These are phyloP conservation scores for Alethe castanea DNA, from an alignment of 2,113 vertebrate species.

Conservation along the genomic window DNA sequence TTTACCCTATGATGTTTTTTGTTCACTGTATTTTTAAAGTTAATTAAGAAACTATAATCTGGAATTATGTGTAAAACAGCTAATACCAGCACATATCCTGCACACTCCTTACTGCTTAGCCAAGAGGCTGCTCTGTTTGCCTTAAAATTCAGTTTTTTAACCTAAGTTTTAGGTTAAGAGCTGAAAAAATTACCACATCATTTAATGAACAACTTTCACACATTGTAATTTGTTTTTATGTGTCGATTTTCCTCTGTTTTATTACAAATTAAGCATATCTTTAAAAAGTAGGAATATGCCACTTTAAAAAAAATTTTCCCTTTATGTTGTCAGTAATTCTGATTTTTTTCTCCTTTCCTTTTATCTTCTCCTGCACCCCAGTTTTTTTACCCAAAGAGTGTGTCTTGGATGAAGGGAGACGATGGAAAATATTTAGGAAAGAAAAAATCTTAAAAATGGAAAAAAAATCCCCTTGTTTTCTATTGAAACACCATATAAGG, in stretches of 20 bases:
- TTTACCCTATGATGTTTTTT: background rate
- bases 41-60: background rate
- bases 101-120: background rate
- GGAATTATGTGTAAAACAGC: background rate
- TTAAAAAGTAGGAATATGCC: background rate
- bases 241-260: background rate
- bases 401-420: background rate
- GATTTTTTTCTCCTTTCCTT: background rate
- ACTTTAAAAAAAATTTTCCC: fast-evolving
- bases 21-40: background rate
- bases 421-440: background rate
- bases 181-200: background rate
- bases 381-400: background rate
- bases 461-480: fast-evolving
- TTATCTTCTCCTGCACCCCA: background rate
- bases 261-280: background rate
- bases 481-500: background rate
- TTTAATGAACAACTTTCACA: background rate
- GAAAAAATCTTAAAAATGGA: background rate
- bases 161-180: background rate
- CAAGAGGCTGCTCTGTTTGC: background rate
- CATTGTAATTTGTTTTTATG: background rate
- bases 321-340: background rate
- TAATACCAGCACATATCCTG: background rate
- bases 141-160: background rate